Evolutionary conservation across 2,797 vertebrate species (phyloP).

Genomic region (Hemitrygon akajei): DNA sequence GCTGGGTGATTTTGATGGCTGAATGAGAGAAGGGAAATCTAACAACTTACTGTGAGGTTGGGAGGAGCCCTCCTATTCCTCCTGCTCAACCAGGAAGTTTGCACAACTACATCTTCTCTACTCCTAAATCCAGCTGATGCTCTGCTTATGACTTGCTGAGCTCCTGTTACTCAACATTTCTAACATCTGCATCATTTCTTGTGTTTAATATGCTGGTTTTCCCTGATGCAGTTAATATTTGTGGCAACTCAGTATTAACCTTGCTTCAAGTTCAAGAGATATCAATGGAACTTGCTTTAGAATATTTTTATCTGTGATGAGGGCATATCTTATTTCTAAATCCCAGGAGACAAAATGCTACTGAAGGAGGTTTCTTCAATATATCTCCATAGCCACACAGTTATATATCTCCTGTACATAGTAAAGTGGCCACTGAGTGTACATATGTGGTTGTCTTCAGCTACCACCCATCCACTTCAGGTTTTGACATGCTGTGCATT

Average conservation of each 20-base stretch:
- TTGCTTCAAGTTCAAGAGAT: not conserved
- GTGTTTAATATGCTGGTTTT: not conserved
- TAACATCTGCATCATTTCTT: too few relatives aligned
- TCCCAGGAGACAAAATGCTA: not conserved
- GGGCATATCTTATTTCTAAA: not conserved
- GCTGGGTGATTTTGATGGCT: not conserved
- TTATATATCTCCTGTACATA: too few relatives aligned
- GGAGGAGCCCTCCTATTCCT: not conserved
- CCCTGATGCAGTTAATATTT: not conserved
- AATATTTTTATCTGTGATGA: not conserved
- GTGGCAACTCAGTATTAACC: not conserved
- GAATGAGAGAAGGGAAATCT: not conserved
- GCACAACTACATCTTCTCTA: not conserved
- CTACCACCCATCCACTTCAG: too few relatives aligned
- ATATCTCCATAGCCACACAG: too few relatives aligned
- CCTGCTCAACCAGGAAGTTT: not conserved
- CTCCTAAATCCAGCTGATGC: too few relatives aligned
- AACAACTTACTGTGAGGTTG: not conserved
- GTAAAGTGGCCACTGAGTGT: too few relatives aligned
- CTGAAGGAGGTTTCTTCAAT: not conserved
- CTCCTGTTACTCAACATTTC: too few relatives aligned
- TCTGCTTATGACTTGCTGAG: too few relatives aligned
- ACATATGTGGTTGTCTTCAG: too few relatives aligned
- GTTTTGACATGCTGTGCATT: too few relatives aligned
- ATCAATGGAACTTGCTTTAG: not conserved